Evolutionary conservation across 30 jellyfish, hydroid and myxozoan species (phyloP), one percentile per base, ranked within the genome.

Genomic region (Chironex yamaguchii): DNA sequence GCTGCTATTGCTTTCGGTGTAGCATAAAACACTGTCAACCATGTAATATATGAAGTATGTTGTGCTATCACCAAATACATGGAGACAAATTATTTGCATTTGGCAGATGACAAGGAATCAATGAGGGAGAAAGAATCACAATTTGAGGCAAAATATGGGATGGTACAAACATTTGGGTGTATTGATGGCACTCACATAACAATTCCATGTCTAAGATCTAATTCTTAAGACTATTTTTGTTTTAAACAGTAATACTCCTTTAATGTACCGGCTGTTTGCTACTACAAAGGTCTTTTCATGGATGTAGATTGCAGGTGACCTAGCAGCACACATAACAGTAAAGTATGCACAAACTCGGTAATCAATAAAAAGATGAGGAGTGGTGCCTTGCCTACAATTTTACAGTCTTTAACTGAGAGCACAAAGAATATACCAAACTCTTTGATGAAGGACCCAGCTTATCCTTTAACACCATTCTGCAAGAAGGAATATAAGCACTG

Each of bases 241-340:
- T 88, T 64, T 88, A 78, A 88, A 65, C 82, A 82, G 29, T 77
- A 48, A 51, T 81, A 49, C 72, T 76, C 92, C 2, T 33, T 78
- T 70, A 88, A 68, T 36, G 92, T 88, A 22, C 96, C 77, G 76
- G 96, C 83, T 14, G 87, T 88, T 29, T 87, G 96, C 79, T 88
- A 68, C 64, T 88, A 51, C 50, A 74, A 88, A 49, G 96, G 89
- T 17, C 73, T 81, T 70, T 77, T 88, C 87, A 78, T 88, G 96
- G 96, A 88, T 67, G 96, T 88, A 22, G 92, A 78, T 31, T 88
- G 96, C 30, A 76, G 83, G 9, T 88, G 96, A 92, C 92, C 96
- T 14, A 92, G 88, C 1, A 34, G 85, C 48, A 4, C 69, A 51
- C 96, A 88, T 88, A 92, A 88, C 78, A 86, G 91, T 12, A 78